Base-by-base conservation (phyloP, 2,797 vertebrate species). In the Notamacropus eugenii region DNA sequence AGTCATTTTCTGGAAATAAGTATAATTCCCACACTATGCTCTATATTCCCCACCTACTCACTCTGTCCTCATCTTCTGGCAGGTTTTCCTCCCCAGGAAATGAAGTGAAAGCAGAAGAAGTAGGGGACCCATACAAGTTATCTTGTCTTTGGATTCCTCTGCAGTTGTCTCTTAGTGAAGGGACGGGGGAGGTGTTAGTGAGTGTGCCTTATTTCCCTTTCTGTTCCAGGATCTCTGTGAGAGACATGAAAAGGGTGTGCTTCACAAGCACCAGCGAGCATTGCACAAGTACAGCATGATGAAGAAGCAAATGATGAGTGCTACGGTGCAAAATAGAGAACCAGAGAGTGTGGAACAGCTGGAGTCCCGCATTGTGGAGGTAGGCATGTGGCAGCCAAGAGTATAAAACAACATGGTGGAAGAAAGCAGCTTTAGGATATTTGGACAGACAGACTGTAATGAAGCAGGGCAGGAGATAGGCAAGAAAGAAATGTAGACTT, bases 281-380 rank as follows among this genome's bases (percentile, higher is more conserved):
- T 98, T 99, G 98, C 99, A 99, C 98, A 99, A 99, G 98, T 99
- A 99, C 97, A 98, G 99, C 40, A 96, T 99, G 98, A 99, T 99
- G 99, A 99, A 99, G 99, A 99, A 98, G 99, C 99, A 99, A 99
- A 99, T 99, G 99, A 99, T 99, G 99, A 99, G 99, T 12, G 99
- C 99, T 31, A 98, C 99, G 0, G 99, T 99, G 59, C 99, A 99
- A 98, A 99, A 99, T 96, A 99, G 99, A 74, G 99, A 99, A 97
- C 99, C 99, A 0, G 99, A 99, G 24, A 99, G 99, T 0, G 99
- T 99, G 98, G 99, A 99, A 98, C 99, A 99, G 97, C 98, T 99
- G 96, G 99, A 99, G 97, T 99, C 99, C 0, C 99, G 99, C 28
- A 99, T 99, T 8, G 98, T 99, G 95, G 99, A 99, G 99, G 99